Evolutionary conservation across 2,797 vertebrate species (phyloP), one percentile per base, ranked within the genome.

Genomic region (Poecile montanus): DNA sequence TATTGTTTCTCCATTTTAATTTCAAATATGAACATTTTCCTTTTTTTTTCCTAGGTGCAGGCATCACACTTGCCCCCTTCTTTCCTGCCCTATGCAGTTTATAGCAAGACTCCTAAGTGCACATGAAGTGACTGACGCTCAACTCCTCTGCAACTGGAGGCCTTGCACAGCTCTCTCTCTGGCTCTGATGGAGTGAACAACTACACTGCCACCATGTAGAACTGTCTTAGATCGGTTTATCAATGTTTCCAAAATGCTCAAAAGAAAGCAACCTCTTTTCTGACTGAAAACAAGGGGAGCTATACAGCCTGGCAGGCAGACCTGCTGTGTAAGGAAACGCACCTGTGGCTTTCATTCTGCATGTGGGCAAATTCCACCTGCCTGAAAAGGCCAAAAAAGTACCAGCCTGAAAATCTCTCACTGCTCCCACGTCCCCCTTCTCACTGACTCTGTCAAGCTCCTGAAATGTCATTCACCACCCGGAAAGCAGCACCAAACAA

Each of bases 401-500:
- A 29, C 48, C 21, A 27, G 40, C 80, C 58, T 42, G 38, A 88
- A 85, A 94, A 75, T 23, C 25, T 25, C 29, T 54, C 2, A 0
- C 42, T 63, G 42, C 48, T 34, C 20, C 57, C 4, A 2, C 12
- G 22, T 62, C 13, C 38, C 16, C 5, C 30, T 47, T n/a, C 84
- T 93, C 18, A 4, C 36, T 79, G 65, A 60, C 73, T 93, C 91
- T 53, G 91, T 47, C 66, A 79, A 30, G 87, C 79, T 66, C 77
- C 85, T 79, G 60, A 96, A 87, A 94, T 0, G 78, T 73, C 50
- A 86, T 20, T 60, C 17, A 10, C 56, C 36, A 73, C 60, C 40
- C 21, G 21, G 38, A 94, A 93, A 85, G 71, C 58, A 93, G 94
- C 16, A 77, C 68, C 82, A 78, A 95, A 81, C n/a, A 81, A 62